Base-by-base conservation (phyloP, 2,888 invertebrate species). In the Polyploca ridens region DNA sequence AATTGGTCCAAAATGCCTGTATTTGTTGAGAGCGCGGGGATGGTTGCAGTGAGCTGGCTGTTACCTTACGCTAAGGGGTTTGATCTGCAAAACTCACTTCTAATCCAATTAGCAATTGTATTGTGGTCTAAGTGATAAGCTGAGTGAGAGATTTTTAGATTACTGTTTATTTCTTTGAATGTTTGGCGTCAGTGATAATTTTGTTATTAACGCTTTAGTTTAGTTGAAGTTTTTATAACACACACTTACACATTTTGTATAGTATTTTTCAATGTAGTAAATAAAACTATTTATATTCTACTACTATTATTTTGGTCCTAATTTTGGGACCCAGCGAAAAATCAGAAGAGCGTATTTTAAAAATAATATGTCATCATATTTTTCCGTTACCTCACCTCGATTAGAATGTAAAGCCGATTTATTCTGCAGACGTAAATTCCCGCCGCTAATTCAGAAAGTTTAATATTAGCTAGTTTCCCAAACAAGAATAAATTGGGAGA, bases 41-140 rank as follows among this genome's bases (percentile, higher is more conserved):
- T n/a, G 54, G 54, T 10, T 54, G 54, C 54, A 54, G 54, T 54
- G 19, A 54, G 54, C 54, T 54, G 10, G 10, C 19, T 54, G 54
- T 19, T 54, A 19, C 54, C 54, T 54, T 4, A 66, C 64, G 65
- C 66, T 64, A 66, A 70, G 72, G 77, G 69, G 77, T 77, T 70
- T 78, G 82, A 84, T 84, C 81, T 79, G 79, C 84, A 82, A 83
- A 84, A 85, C 80, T 84, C 83, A 82, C 75, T 81, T 70, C 80
- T 86, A 86, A 86, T 84, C 85, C 85, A 86, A 86, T 86, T 86
- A 86, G 77, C 71, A 71, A 70, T 66, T 70, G 76, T 71, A 78
- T 73, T 81, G 77, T 79, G 83, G 79, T 65, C 63, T 75, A 73
- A 76, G 74, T 73, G 72, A 76, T 72, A 72, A 76, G 70, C 69